Percentiles rank a stretch among this genome's conserved stretches.
phyloP scores from a whole-genome alignment of 2,888 invertebrate species.

The Latheticus oryzae region DNA sequence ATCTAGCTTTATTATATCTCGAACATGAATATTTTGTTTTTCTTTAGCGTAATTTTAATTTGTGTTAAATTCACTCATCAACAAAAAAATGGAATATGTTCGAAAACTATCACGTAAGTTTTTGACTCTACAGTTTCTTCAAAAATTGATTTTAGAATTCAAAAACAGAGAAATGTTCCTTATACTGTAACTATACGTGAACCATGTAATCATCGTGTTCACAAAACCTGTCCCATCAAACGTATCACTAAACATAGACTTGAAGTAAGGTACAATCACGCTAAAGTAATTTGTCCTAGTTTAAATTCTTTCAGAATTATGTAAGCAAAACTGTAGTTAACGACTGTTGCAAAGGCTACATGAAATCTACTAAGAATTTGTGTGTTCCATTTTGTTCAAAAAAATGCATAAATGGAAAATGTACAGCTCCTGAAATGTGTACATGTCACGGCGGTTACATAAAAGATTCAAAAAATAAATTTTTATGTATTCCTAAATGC shows the following conservation, averaged over 20 bases:
- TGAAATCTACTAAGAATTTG: background rate
- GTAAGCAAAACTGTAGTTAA: background rate
- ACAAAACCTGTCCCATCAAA: background rate
- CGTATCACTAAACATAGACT: slow-evolving; percentile 6
- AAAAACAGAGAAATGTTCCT: slow-evolving; percentile 14
- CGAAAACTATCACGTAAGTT: slow-evolving; percentile 16
- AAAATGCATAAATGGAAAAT: slow-evolving; percentile 47
- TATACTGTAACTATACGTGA: background rate
- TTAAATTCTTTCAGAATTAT: slow-evolving; percentile 18
- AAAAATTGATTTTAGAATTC: slow-evolving; percentile 4
- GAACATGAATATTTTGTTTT: slow-evolving; percentile 22
- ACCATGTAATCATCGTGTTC: slow-evolving; percentile 1
- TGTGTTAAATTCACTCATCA: background rate
- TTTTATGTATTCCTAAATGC: slow-evolving; percentile 50
- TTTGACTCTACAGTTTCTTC: background rate
- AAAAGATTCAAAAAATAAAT: slow-evolving; percentile 45
- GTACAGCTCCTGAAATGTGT: slow-evolving; percentile 56
- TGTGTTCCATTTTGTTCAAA: slow-evolving; percentile 12
- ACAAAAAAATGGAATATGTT: slow-evolving; percentile 25
- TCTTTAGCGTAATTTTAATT: background rate
- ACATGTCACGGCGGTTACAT: slow-evolving; percentile 53
- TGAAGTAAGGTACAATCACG: slow-evolving; percentile 4
- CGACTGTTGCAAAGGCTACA: slow-evolving; percentile 22
- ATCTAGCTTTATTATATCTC: slow-evolving; percentile 9
- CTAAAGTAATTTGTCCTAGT: background rate